These are phyloP conservation scores for Caenorhabditis parvicauda DNA, from an alignment of 2,888 invertebrate species.

Conservation along the genomic window DNA sequence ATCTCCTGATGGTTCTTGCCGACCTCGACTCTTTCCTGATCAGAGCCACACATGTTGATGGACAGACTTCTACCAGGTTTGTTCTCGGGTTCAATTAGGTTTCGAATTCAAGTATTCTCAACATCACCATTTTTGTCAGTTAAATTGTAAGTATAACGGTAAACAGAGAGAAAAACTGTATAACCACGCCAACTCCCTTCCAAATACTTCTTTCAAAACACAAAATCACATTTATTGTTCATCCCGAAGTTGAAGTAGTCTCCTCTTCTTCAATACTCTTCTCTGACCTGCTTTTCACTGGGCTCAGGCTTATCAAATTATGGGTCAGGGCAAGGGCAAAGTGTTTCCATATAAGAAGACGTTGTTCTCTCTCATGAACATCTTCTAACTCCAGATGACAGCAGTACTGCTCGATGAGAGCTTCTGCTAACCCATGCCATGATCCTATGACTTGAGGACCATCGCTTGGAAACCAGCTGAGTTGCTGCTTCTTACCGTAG, in stretches of 20 bases:
- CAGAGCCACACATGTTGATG: conserved; percentile 75
- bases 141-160: no score
- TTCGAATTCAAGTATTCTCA: no score
- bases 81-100: conserved; percentile 2
- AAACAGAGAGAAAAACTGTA: no score
- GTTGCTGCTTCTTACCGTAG: conserved; percentile 12
- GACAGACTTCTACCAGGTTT: conserved; percentile 53
- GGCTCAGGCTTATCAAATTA: conserved; percentile 7
- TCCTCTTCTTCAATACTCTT: no score
- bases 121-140: no score
- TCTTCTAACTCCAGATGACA: conserved; percentile 26
- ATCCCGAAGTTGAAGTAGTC: no score
- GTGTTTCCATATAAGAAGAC: conserved; percentile 26
- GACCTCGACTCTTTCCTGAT: conserved; percentile 82
- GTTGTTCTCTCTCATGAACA: conserved; percentile 25
- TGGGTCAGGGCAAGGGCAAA: conserved; percentile 23
- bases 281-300: background rate
- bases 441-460: conserved; percentile 13
- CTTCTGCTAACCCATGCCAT: conserved; percentile 19
- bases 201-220: no score
- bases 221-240: no score
- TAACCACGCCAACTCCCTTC: no score
- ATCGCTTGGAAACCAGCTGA: conserved; percentile 16
- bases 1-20: conserved; percentile 85
- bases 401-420: conserved; percentile 16